These are phyloP conservation scores for Cheilosia vulpina DNA, from an alignment of 2,888 invertebrate genomes.

Conservation along the genomic window DNA sequence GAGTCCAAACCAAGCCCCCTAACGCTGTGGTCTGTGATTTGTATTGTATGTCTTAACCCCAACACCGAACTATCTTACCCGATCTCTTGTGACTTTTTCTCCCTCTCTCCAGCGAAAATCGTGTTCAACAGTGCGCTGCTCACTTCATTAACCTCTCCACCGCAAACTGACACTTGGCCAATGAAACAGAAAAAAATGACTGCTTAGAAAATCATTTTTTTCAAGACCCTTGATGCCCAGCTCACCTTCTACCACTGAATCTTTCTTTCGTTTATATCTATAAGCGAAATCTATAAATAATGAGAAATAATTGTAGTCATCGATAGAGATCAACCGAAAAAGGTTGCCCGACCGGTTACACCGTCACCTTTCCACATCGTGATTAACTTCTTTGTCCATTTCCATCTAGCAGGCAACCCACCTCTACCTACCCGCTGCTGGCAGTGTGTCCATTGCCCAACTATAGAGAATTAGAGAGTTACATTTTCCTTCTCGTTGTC, in stretches of 20 bases:
- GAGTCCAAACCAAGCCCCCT: neutral
- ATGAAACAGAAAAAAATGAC: neutral
- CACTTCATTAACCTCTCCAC: conserved; percentile 62
- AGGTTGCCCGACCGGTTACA: conserved; percentile 62
- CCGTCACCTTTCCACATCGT: conserved; percentile 63
- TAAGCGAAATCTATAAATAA: conserved; percentile 54
- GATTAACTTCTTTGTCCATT: conserved; percentile 65
- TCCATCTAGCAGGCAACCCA: conserved; percentile 26
- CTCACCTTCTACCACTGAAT: conserved; percentile 3
- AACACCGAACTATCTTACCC: conserved; percentile 15
- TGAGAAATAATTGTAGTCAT: conserved; percentile 56
- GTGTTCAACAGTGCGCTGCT: conserved; percentile 40
- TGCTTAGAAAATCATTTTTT: conserved; percentile 21
- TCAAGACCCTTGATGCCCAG: conserved; percentile 8
- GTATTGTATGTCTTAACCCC: conserved; percentile 9
- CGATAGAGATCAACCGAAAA: conserved; percentile 69
- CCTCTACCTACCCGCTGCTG: conserved; percentile 22
- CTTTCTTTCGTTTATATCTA: conserved; percentile 28
- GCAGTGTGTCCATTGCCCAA: conserved; percentile 61
- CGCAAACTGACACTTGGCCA: conserved; percentile 43
- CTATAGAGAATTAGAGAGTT: conserved; percentile 70
- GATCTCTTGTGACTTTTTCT: conserved; percentile 24
- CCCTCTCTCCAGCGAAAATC: conserved; percentile 29
- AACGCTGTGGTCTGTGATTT: neutral
- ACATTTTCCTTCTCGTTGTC: conserved; percentile 7